Evolutionary conservation across 2,888 invertebrate genomes (phyloP).

Genomic region (Drosophila lutescens): DNA sequence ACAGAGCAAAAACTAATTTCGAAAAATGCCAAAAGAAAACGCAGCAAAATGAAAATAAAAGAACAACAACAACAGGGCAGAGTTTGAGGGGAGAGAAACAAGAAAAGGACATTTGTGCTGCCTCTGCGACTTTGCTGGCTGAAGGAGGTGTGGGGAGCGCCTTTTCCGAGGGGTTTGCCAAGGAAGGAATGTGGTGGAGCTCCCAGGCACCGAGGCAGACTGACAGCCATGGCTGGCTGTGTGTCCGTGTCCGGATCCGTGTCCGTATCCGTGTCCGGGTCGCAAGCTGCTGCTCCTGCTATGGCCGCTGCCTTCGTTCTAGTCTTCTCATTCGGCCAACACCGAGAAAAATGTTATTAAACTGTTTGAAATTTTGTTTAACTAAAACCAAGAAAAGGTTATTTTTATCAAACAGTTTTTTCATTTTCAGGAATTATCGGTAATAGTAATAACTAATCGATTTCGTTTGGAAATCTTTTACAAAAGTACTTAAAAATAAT

Average conservation of each 20-base stretch:
- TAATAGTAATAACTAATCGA: too few relatives aligned
- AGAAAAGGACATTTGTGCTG: slow-evolving; percentile 78
- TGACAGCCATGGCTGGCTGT: slow-evolving; percentile 62
- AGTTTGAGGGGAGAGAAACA: slow-evolving; percentile 42
- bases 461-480: too few relatives aligned
- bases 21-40: slow-evolving; percentile 81
- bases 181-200: slow-evolving; percentile 38
- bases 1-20: slow-evolving; percentile 81
- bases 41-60: slow-evolving; percentile 72
- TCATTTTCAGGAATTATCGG: too few relatives aligned
- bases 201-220: slow-evolving; percentile 58
- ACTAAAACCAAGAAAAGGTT: too few relatives aligned
- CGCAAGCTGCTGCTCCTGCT: slow-evolving; percentile 56
- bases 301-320: slow-evolving; percentile 19
- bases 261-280: slow-evolving; percentile 45
- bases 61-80: slow-evolving; percentile 46
- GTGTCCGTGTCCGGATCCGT: slow-evolving; percentile 39
- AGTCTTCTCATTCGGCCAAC: slow-evolving; percentile 9
- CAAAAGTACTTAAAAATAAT: too few relatives aligned
- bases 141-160: slow-evolving; percentile 4
- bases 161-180: slow-evolving; percentile 1
- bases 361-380: neutral
- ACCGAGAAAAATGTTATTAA: neutral
- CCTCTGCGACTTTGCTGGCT: slow-evolving; percentile 43
- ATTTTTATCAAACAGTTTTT: too few relatives aligned